Evolutionary conservation across 2,797 vertebrate genomes (phyloP).

Genomic region (Peromyscus attwateri): DNA sequence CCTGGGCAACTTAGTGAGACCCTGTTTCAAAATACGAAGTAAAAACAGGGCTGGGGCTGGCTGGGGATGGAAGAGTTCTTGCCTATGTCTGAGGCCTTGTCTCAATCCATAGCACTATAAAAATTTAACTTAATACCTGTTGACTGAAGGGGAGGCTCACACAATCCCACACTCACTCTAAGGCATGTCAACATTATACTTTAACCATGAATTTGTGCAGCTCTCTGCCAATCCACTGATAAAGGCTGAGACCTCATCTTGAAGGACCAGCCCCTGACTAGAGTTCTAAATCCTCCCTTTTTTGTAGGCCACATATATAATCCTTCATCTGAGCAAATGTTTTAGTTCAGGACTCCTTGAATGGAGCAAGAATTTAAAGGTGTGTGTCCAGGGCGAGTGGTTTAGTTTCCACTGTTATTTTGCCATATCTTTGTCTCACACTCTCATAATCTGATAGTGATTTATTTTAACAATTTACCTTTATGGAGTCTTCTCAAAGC

Average conservation of each 20-base stretch:
- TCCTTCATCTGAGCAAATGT: background rate
- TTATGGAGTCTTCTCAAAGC: slow-evolving; percentile 19
- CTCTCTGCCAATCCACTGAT: background rate
- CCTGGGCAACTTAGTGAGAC: background rate
- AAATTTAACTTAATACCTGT: background rate
- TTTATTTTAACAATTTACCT: background rate
- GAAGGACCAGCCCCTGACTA: fast-evolving
- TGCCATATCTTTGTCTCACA: fast-evolving
- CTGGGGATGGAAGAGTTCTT: background rate
- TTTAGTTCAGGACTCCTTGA: background rate
- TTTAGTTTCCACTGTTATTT: background rate
- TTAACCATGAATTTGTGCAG: background rate
- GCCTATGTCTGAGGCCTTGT: background rate
- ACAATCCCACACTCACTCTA: background rate
- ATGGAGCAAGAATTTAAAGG: background rate
- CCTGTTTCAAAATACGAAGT: background rate
- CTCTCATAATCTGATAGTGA: background rate
- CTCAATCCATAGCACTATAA: background rate
- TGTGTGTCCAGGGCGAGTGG: fast-evolving
- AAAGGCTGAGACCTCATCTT: background rate
- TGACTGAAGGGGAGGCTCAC: background rate
- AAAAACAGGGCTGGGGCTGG: background rate
- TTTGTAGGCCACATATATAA: background rate
- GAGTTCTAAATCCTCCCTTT: background rate
- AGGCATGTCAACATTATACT: background rate